Base-by-base conservation (phyloP, 2,888 invertebrate genomes). In the Cotesia congregata region DNA sequence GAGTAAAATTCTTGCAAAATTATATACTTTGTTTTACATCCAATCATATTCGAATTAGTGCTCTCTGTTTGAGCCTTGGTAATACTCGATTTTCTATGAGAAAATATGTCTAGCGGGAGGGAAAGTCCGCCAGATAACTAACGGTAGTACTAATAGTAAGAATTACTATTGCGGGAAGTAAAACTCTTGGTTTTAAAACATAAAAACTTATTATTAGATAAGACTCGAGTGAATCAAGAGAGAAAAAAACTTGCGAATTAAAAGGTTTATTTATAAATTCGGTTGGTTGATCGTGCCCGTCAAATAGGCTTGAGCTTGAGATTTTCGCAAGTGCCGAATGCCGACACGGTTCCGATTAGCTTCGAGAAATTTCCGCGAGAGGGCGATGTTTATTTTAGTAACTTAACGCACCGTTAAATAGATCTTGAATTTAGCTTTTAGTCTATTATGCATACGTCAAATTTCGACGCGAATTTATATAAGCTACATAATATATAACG, bases 1-100 rank as follows among this genome's bases (percentile, higher is more conserved):
- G 30, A 30, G 30, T 30, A 65, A 73, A 77, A 77, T 77, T 69
- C 77, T 65, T 64, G 73, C 40, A 64, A 70, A 77, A 77, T 77
- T 73, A 77, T 77, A 73, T 69, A 70, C 73, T 74, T 73, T 73
- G 77, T 77, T 77, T 77, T 74, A 77, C 73, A 73, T 64, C 38
- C 67, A 65, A 60, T 50, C 65, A 30, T 61, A 65, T 30, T 67
- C 67, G 15, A 67, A 59, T 67, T 73, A 73, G 67, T 65, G 73
- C 30, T 17, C n/a, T 40, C 40, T 40, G 17, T 9, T 65, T n/a
- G 70, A 17, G n/a, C 17, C 50, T 70, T 30, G 30, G 50, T 70
- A 70, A 70, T 70, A 70, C 70, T 70, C 59, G 70, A 70, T 70
- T 70, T 70, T 70, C 70, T 50, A 70, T 70, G 70, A 70, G 70